phyloP scores from a whole-genome alignment of 2,888 invertebrate genomes.

The Heterodera filipjevi region DNA sequence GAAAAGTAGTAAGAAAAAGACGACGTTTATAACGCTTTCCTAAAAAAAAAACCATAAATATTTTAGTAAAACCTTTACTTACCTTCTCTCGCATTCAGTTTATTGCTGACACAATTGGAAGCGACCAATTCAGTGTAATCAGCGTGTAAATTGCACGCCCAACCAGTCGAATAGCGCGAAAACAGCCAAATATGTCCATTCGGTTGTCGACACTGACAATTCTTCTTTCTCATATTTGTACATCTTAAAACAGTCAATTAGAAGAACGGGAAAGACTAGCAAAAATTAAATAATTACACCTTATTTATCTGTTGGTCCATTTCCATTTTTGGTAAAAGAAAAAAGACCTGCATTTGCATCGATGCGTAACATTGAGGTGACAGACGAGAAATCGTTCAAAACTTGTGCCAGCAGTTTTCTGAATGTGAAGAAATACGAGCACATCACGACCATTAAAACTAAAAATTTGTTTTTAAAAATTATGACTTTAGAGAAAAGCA shows the following conservation, averaged over 20 bases:
- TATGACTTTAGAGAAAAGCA: background rate
- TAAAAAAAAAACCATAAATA: conserved; percentile 43
- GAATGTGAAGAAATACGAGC: conserved; percentile 95
- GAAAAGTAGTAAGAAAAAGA: conserved; percentile 92
- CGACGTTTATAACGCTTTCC: conserved; percentile 68
- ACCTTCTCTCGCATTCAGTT: conserved; percentile 39
- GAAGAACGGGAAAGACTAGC: too few relatives aligned
- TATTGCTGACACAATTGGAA: conserved; percentile 73
- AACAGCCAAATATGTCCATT: conserved; percentile 82
- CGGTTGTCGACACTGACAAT: conserved; percentile 32
- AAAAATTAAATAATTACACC: too few relatives aligned
- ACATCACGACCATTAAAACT: conserved; percentile 81
- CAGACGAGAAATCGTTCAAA: conserved; percentile 94
- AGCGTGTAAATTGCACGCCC: conserved; percentile 85
- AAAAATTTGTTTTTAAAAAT: background rate
- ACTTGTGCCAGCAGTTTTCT: conserved; percentile 96
- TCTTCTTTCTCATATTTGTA: conserved; percentile 70
- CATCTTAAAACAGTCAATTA: background rate
- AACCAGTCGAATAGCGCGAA: conserved; percentile 92
- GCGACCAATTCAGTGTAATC: conserved; percentile 88
- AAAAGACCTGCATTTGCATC: conserved; percentile 80
- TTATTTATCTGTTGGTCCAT: too few relatives aligned
- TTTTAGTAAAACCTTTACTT: background rate
- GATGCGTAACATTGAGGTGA: conserved; percentile 87
- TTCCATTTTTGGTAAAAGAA: background rate